A percentile compares a stretch with the other conserved stretches of the same genome.
Evolutionary conservation across 2,888 invertebrate genomes (phyloP).

Genomic region (Anagyrus pseudococci): DNA sequence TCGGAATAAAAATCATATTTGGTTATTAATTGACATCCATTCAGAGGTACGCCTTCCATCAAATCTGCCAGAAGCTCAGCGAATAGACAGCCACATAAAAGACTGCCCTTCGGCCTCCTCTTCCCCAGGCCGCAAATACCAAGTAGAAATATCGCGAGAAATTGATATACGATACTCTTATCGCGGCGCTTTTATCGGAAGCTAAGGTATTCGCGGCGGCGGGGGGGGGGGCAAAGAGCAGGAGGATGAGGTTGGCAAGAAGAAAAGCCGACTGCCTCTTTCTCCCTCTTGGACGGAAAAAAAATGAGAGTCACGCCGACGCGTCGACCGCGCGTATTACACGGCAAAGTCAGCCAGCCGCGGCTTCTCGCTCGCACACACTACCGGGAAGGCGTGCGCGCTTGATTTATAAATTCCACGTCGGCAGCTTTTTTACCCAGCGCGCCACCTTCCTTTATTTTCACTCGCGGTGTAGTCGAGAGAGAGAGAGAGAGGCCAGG

Average conservation of each 20-base stretch:
- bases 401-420: slow-evolving; percentile 32
- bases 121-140: too few species aligned
- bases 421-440: slow-evolving; percentile 21
- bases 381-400: background rate
- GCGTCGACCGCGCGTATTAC: background rate
- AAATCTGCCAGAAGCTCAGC: too few species aligned
- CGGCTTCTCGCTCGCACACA: background rate
- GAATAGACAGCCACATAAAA: too few species aligned
- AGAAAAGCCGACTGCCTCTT: too few species aligned
- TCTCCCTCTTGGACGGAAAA: background rate
- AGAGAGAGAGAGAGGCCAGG: too few species aligned
- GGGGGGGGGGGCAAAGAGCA: background rate
- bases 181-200: background rate
- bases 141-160: slow-evolving; percentile 4
- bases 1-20: too few species aligned
- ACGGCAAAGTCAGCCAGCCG: too few species aligned
- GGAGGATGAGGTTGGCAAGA: background rate
- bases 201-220: background rate
- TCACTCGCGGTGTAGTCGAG: slow-evolving; percentile 29
- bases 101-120: too few species aligned
- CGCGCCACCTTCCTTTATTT: slow-evolving; percentile 18
- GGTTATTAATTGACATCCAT: too few species aligned
- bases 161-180: background rate
- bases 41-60: too few species aligned
- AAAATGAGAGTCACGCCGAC: slow-evolving; percentile 11